Base-by-base conservation (phyloP, 2,797 vertebrate species). In the Acanthopagrus latus region DNA sequence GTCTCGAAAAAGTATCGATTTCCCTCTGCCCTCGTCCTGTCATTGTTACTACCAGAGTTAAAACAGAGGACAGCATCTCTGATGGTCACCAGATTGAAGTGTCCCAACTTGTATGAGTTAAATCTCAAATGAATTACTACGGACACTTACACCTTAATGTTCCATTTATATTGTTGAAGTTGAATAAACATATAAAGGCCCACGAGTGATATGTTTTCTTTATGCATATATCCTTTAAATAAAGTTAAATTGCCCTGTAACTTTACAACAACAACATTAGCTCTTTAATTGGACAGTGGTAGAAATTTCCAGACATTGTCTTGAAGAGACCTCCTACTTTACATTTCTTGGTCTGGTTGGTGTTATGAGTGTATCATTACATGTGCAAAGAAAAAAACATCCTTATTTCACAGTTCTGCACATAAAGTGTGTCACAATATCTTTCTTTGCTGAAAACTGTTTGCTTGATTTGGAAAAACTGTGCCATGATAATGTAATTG, bases 1-100 rank as follows among this genome's bases (percentile, higher is more conserved):
- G 64, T 29, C 56, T 79, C 85, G 27, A 83, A 82, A 74, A 78
- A 64, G 0, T 54, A 82, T 88, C 48, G 78, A 87, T 84, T 87
- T 80, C 69, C 17, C 27, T 71, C 58, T 70, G 66, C 55, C 73
- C 56, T 70, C 54, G 0, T 64, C 50, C 64, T 83, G 71, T 75
- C 82, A 77, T 80, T 83, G 83, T 73, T 79, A 66, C 54, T 1
- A 7, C 66, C 68, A 25, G 21, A 75, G 80, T 69, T 77, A 64
- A 70, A 79, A 59, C 51, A 47, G 14, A 70, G 16, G 69, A 80
- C 79, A 33, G 11, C 44, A 29, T 83, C 47, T 62, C 33, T 72
- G 46, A 54, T 17, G 7, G 21, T 75, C 73, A 69, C 11, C 13
- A 64, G 23, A 58, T 64, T 77, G n/a, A 52, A 23, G 4, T n/a